A percentile compares a stretch with the other conserved stretches of the same genome.
Conservation (phyloP, 2,888 invertebrate species). For the Cotesia congregata region DNA sequence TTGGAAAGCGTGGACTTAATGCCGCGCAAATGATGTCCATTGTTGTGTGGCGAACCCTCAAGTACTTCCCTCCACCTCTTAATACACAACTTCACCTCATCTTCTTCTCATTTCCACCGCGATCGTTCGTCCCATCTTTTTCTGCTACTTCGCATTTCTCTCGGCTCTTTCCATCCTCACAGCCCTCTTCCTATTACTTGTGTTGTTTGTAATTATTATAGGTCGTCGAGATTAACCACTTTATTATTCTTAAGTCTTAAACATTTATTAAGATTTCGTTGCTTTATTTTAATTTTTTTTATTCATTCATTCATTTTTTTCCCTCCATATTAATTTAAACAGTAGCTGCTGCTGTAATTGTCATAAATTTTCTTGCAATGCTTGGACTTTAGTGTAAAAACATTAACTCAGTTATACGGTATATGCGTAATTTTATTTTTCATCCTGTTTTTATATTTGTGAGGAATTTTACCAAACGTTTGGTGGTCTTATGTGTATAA, state of each 20-base stretch:
- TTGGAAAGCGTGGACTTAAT: constrained; percentile 27
- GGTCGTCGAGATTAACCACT: background rate
- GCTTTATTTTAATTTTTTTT: background rate
- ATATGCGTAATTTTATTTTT: constrained; percentile 4
- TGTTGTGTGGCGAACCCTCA: constrained; percentile 22
- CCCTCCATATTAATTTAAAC: background rate
- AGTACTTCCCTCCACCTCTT: background rate
- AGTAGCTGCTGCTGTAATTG: background rate
- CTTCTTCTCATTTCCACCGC: background rate
- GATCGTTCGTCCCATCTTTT: background rate
- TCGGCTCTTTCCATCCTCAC: background rate
- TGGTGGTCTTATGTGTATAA: constrained; percentile 59
- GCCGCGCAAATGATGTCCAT: constrained; percentile 30
- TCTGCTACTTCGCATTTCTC: background rate
- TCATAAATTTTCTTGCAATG: background rate
- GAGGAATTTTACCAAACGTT: constrained; percentile 57
- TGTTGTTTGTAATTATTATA: constrained; percentile 15
- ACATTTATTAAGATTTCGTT: background rate
- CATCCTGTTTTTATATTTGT: background rate
- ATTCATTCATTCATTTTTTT: background rate
- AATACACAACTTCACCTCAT: background rate
- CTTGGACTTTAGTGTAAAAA: constrained; percentile 42
- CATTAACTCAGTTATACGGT: constrained; percentile 34
- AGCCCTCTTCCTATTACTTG: background rate
- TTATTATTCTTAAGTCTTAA: background rate